Base-by-base conservation (phyloP, 1,140 invertebrate genomes). In the Calycopis cecrops region DNA sequence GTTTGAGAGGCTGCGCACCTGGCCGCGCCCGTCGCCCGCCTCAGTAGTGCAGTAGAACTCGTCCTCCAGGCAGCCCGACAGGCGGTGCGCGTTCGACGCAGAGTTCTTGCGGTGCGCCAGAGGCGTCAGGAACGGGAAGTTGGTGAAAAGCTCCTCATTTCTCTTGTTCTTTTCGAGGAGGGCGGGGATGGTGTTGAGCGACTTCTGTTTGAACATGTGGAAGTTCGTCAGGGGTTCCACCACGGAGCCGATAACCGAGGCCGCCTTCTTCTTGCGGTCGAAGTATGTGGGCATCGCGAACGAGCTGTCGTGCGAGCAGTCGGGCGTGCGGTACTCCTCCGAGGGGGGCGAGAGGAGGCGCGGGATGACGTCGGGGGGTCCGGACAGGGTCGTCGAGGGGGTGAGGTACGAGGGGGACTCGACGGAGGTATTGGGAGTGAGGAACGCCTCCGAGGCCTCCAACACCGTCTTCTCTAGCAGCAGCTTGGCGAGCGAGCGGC, bases 91-190 rank as follows among this genome's bases (percentile, higher is more conserved):
- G 52, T 64, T 62, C 38, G 72, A 67, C 9, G 82, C 63, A 8
- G 87, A 87, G 67, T 78, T 82, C 69, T 86, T 87, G 16, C 87
- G 63, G 62, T 88, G 79, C 52, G 87, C 85, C n/a, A 88, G 71
- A n/a, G 87, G 87, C 59, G 87, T 88, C 50, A 88, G 66, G 56
- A 88, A 88, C 12, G 87, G 87, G 55, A 88, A 88, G 63, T 88
- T 87, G 53, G 75, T 80, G 70, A 88, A 88, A 52, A 88, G 59
- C 59, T 88, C 85, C 56, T 87, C 78, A 62, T 67, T 73, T 42
- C 63, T 62, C 38, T 60, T 69, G 52, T 70, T 71, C 62, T 65
- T 73, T 49, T 85, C 84, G 11, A 83, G 58, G n/a, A 80, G 54
- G 42, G 83, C 80, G 9, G 85, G 83, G 12, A 88, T 83, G 4